Evolutionary conservation across 2,888 invertebrate species (phyloP), one percentile per base, ranked within the genome.

Genomic region (Erebia aethiops): DNA sequence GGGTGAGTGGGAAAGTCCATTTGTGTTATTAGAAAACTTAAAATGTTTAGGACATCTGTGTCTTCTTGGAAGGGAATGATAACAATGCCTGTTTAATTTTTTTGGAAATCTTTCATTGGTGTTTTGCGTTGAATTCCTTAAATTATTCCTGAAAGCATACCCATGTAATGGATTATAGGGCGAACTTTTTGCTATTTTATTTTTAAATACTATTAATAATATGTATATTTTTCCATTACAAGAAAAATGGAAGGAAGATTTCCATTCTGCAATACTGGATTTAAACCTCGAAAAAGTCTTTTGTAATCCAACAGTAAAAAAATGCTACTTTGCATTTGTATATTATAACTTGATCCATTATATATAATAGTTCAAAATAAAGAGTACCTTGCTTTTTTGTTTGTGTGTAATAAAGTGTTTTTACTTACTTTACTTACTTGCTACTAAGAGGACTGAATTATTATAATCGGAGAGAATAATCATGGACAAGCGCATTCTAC

Each of bases 21-120:
- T 85, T 84, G 82, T 81, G 75, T 84, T 85, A 84, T 85, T 84
- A 84, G 78, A 84, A 82, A 84, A 80, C 80, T 79, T 80, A 79
- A 78, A 76, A 77, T 79, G 76, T 76, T 76, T 71, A 79, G 76
- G 77, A 77, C 79, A 80, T 79, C 79, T 79, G 80, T 77, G 80
- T 64, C 76, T 72, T 64, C 56, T 71, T 63, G 71, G 73, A 74
- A 70, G 69, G 64, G 63, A 74, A 74, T 70, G 67, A 75, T 72
- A 72, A 72, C 69, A 66, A 72, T 70, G 70, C 73, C 67, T 71
- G 51, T 72, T 76, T 75, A 66, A 74, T 71, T 73, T 72, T 75
- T 75, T 72, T 71, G 43, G 21, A 35, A 66, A 69, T 62, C 21
- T 58, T 67, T 68, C 43, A 60, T 70, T 51, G 35, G 54, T 26